Base-by-base conservation (phyloP, 2,888 invertebrate genomes). In the Yponomeuta malinellus region DNA sequence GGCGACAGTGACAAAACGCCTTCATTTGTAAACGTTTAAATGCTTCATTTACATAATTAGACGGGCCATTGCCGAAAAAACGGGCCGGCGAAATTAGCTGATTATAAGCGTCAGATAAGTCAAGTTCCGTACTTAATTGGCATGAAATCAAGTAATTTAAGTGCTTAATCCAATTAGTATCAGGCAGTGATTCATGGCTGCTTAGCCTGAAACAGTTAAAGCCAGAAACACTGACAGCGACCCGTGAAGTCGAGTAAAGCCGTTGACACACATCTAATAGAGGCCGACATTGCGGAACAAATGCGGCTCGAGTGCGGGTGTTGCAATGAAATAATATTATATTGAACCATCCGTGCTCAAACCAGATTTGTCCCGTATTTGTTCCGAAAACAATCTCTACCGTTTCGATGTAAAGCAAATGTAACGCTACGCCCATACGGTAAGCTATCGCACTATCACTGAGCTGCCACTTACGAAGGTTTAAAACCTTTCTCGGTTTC, bases 121-220 rank as follows among this genome's bases (percentile, higher is more conserved):
- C 52, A 12, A 59, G 52, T 59, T 59, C 52, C 52, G 43, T 15
- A 59, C 52, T 59, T 59, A 59, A 59, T 59, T 59, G 52, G 52
- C 15, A 59, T 59, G 52, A 59, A 59, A 59, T 59, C 52, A 59
- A 59, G 52, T 59, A 59, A 59, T 59, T 59, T 59, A 59, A 59
- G 52, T 59, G 15, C 52, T 59, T 15, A 59, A 59, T 59, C 52
- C 52, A 59, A 59, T 59, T 59, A 59, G 52, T 15, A 59, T 59
- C 15, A 59, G 15, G 52, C 15, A 9, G 52, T 15, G 52, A 59
- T 59, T 59, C 52, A 59, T 15, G 52, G 52, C 12, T 59, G 52
- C 15, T 59, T 15, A 59, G 52, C 52, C 52, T 59, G 52, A 15
- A 15, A 59, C 52, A 15, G 52, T 59, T 59, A 59, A 59, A 15